These are phyloP conservation scores for Ochropacha duplaris DNA, from an alignment of 2,888 invertebrate genomes.

Conservation along the genomic window DNA sequence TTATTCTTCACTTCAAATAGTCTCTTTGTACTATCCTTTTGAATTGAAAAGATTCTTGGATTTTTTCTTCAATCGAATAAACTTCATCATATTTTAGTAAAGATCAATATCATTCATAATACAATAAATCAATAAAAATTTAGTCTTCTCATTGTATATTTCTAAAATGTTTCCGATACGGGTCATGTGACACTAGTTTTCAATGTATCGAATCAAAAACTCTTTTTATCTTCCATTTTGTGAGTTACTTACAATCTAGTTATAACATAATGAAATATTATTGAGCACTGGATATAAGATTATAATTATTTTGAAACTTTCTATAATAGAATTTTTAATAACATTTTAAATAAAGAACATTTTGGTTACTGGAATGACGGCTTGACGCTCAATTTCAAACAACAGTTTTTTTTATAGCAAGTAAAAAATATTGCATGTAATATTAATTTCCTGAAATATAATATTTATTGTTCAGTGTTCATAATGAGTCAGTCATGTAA, in stretches of 20 bases:
- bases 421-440: not conserved
- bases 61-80: too few relatives aligned
- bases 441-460: not conserved
- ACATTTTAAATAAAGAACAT: not conserved
- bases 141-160: constrained; percentile 56
- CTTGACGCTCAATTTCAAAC: not conserved
- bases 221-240: constrained; percentile 36
- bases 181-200: constrained; percentile 46
- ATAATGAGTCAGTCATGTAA: constrained; percentile 18
- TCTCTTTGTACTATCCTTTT: too few relatives aligned
- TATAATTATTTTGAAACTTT: not conserved
- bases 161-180: constrained; percentile 45
- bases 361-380: not conserved
- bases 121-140: constrained; percentile 27
- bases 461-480: constrained; percentile 20
- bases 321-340: not conserved
- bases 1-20: too few relatives aligned
- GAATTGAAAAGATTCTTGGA: too few relatives aligned
- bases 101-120: constrained; percentile 37
- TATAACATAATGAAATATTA: constrained; percentile 6
- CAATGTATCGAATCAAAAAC: constrained; percentile 51
- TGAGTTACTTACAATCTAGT: not conserved
- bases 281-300: constrained; percentile 16
- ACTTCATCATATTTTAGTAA: not conserved
- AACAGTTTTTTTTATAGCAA: not conserved